phyloP scores from a whole-genome alignment of 2,113 vertebrate genomes.

The Phodopus roborovskii region DNA sequence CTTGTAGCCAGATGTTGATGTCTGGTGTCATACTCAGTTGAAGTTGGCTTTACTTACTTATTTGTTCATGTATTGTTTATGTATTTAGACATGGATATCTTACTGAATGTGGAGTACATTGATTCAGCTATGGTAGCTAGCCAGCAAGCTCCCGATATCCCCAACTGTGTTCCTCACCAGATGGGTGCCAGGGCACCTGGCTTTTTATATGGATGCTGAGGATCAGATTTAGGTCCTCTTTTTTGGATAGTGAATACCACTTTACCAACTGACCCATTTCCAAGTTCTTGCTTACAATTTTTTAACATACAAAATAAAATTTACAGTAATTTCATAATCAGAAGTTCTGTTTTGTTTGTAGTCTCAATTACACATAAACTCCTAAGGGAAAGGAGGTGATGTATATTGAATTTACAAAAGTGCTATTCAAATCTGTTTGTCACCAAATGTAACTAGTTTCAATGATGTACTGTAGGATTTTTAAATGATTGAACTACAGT shows the following conservation, averaged over 20 bases:
- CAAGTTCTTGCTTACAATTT: neutral
- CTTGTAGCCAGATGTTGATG: neutral
- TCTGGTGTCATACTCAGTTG: neutral
- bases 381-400: neutral
- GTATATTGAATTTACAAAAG: constrained; percentile 29
- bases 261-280: neutral
- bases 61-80: neutral
- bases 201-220: no score
- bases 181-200: neutral
- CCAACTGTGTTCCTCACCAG: neutral
- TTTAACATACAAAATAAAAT: constrained; percentile 33
- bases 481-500: neutral
- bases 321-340: constrained; percentile 62
- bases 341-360: constrained; percentile 38
- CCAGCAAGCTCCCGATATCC: neutral
- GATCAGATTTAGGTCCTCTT: neutral
- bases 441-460: neutral
- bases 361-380: constrained; percentile 74
- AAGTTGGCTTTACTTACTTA: neutral
- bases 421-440: constrained; percentile 43
- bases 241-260: neutral
- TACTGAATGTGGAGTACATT: neutral
- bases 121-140: neutral
- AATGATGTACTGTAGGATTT: neutral
- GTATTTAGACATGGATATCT: neutral